Evolutionary conservation across 2,888 invertebrate species (phyloP), one percentile per base, ranked within the genome.

Genomic region (Rotaria socialis): DNA sequence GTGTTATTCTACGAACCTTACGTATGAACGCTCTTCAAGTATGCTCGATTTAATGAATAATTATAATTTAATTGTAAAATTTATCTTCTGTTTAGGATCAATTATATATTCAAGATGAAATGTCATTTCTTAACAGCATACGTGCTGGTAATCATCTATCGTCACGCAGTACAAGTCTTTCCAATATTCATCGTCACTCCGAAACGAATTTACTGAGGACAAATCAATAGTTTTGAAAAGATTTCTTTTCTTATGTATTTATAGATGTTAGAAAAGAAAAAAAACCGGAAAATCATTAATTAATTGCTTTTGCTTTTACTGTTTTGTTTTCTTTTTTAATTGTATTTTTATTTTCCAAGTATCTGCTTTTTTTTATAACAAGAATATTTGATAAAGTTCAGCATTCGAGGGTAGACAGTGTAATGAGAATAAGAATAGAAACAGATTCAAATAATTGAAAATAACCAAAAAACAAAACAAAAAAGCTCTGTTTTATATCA

Each of bases 51-150:
- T 24, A 43, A 43, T 24, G 22, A 47, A 24, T 47, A 19, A 11
- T 80, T 41, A 43, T 67, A 27, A 67, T 27, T 27, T 16, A 14
- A 22, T 7, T 10, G 24, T 47, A 80, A 41, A 24, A 52, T 52
- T 43, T 19, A 5, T 75, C 41, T 5, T 80, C 47, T 41, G 41
- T 80, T 47, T 47, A 80, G 75, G 75, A 80, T 47, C 75, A 80
- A 80, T 24, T 80, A 47, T 80, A 80, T 47, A 80, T 80, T 80
- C 11, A 80, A 43, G 75, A 80, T 80, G 75, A 80, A 80, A 43
- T 80, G 47, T 80, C 75, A 80, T 80, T 80, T 80, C 3, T 80
- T 43, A 47, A 24, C 27, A 80, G 47, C 47, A 24, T 80, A 80
- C 41, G 75, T 24, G 47, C 43, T 80, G 75, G 22, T 43, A 43